These are phyloP conservation scores for Onthophagus sagittarius DNA, from an alignment of 2,888 invertebrate genomes.

Conservation along the genomic window DNA sequence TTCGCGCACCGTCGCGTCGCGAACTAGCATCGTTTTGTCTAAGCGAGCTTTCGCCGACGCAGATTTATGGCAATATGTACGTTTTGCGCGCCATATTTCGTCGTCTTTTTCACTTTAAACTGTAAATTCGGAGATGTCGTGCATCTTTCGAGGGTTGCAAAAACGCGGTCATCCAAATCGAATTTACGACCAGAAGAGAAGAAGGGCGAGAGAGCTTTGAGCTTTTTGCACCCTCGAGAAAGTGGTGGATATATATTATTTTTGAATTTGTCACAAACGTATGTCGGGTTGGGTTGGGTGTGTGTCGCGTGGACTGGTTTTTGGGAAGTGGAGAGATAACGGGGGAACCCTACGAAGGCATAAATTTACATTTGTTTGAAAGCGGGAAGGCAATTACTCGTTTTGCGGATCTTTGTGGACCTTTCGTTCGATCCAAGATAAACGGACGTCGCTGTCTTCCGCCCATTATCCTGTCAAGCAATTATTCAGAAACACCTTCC, in stretches of 20 bases:
- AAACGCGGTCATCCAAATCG: slow-evolving; percentile 45
- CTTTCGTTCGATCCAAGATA: background rate
- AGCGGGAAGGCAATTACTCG: background rate
- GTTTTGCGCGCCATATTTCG: background rate
- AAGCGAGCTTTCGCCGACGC: background rate
- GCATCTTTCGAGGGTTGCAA: slow-evolving; percentile 32
- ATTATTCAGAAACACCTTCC: background rate
- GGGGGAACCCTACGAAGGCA: background rate
- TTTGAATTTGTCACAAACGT: slow-evolving; percentile 45
- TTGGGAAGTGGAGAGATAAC: background rate
- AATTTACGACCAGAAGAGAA: slow-evolving; percentile 43
- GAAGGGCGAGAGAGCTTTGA: slow-evolving; percentile 34
- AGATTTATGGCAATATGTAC: background rate
- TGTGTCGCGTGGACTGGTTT: no score
- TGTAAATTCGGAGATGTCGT: slow-evolving; percentile 35
- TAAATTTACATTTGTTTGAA: background rate
- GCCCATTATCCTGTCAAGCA: background rate
- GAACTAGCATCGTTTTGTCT: background rate
- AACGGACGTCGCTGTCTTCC: background rate
- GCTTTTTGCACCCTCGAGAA: slow-evolving; percentile 24
- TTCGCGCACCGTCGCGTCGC: background rate
- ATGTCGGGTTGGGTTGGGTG: slow-evolving; percentile 28
- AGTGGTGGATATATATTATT: slow-evolving; percentile 43
- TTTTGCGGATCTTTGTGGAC: background rate
- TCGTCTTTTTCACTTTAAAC: background rate